Base-by-base conservation (phyloP, 2,113 vertebrate species). In the Edolisoma coerulescens region DNA sequence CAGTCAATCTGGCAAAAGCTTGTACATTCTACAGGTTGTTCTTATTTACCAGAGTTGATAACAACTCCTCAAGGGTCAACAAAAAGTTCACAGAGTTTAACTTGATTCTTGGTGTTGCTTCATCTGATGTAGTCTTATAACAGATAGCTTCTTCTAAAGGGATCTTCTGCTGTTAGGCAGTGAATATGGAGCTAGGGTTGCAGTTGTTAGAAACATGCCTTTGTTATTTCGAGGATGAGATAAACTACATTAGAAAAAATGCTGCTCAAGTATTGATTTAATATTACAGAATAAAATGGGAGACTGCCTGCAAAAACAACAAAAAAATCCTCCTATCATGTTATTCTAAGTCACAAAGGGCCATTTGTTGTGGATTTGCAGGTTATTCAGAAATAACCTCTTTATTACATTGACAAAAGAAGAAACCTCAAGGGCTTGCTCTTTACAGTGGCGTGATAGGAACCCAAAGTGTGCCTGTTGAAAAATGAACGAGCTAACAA, bases 401-500 rank as follows among this genome's bases (percentile, higher is more conserved):
- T 96, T 95, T 92, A 81, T 94, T 94, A 80, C 32, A 6, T 67
- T 90, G 87, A 89, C 81, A 84, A 89, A 85, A 94, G 93, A 68
- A 92, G 94, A 97, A 92, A 92, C 42, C 88, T 94, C 90, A 82
- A 87, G 87, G 71, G 56, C 35, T 75, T 86, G 84, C 76, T 91
- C 93, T 50, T 93, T 95, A 94, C 86, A 71, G 77, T 41, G 78
- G 74, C 74, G 44, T 85, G 88, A 87, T 89, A 96, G 96, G 75
- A 93, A 89, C 92, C 76, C 49, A 82, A 95, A 96, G 93, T 63
- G 65, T 86, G 64, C 71, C 92, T 89, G 77, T 70, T 74, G 73
- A 87, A 95, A 95, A 97, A 97, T 96, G 95, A 96, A 86, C 69
- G 37, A 50, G 60, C 86, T 87, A 95, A 97, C 93, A 96, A 95